phyloP scores from a whole-genome alignment of 2,113 vertebrate genomes.

The Alces alces region DNA sequence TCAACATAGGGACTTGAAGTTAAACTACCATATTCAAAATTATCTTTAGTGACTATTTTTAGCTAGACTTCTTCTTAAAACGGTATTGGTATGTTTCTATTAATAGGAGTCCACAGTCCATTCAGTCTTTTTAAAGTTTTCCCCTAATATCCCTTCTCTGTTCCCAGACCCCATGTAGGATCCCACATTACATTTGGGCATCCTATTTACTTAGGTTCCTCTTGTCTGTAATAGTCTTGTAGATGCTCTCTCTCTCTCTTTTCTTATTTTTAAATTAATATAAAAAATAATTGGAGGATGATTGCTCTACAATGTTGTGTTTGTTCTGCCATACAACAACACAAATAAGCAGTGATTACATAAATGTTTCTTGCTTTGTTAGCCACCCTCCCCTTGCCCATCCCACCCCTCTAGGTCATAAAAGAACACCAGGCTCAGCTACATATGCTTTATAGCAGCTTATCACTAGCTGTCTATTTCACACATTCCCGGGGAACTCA shows the following conservation, averaged over 20 bases:
- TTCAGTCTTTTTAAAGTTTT: background rate
- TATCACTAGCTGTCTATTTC: background rate
- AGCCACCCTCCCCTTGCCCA: background rate
- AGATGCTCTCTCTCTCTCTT: background rate
- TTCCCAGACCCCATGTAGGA: background rate
- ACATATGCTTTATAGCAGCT: background rate
- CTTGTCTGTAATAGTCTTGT: background rate
- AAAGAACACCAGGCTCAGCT: background rate
- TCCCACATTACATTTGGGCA: background rate
- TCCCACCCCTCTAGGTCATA: background rate
- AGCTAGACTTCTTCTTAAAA: background rate
- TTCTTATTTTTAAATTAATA: background rate
- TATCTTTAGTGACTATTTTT: background rate
- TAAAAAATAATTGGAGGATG: background rate
- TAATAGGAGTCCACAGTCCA: background rate
- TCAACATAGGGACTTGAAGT: background rate
- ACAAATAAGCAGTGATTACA: background rate
- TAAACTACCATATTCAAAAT: background rate
- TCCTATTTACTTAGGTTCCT: background rate
- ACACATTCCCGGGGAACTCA: background rate
- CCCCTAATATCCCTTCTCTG: background rate
- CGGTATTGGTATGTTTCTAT: background rate
- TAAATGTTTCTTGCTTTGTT: background rate
- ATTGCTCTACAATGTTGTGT: background rate
- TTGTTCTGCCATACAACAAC: background rate